Base-by-base conservation (phyloP, 2,888 invertebrate genomes). In the Coleophora deauratella region DNA sequence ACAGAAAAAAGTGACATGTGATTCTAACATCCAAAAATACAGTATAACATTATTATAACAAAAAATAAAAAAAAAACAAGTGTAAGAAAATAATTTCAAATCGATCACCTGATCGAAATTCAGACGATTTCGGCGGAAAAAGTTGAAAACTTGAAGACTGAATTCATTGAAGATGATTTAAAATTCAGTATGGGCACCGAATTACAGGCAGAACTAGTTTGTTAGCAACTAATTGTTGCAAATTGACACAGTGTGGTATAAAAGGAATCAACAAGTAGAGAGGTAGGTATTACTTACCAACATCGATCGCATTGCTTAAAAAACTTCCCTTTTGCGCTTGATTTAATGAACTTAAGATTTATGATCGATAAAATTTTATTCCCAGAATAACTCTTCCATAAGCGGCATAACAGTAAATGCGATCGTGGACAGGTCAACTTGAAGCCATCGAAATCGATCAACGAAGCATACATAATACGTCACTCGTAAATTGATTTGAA, bases 51-150 rank as follows among this genome's bases (percentile, higher is more conserved):
- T n/a, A n/a, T n/a, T n/a, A n/a, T n/a, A n/a, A n/a, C n/a, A n/a
- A n/a, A n/a, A n/a, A n/a, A n/a, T 21, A 21, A 21, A 21, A 21
- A 21, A 21, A 6, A 6, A 60, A 70, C 80, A 84, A 84, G 82
- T 84, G 82, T 82, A 84, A 82, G 76, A 61, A 67, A 79, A 79
- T 77, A 84, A 82, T 82, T 82, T 78, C 74, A 81, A 84, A 79
- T 84, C 78, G 84, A 80, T 82, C 85, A 84, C 81, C 75, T 66
- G 68, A 68, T 77, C 67, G 63, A 76, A 74, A 84, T 81, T 78
- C 78, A 65, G 72, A 72, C 65, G 73, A 72, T 76, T 75, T 68
- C 63, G 52, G 52, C 49, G 57, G 63, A 74, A 80, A 76, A 75
- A 62, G 64, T 55, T 50, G 65, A 68, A 70, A 59, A 59, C 64